Base-by-base conservation (phyloP, 2,888 invertebrate species). In the Xestia rhomboidea region DNA sequence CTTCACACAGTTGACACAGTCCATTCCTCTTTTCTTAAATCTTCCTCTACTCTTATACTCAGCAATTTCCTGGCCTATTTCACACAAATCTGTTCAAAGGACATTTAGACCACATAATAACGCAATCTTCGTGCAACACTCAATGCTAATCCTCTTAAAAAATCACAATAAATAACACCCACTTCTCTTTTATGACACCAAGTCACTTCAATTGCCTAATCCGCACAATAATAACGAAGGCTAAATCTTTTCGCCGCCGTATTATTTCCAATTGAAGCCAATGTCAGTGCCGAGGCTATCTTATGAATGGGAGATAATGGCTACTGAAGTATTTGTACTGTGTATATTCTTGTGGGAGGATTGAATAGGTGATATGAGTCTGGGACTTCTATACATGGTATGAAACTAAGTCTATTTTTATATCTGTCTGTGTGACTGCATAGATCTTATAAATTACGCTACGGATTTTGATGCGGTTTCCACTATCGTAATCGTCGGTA, bases 281-380 rank as follows among this genome's bases (percentile, higher is more conserved):
- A 91, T 92, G 92, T 92, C 92, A 92, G 75, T 91, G 89, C 85
- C 90, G 89, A 92, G 92, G 92, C 81, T 85, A 77, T 73, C 82
- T 71, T 75, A 79, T 69, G 82, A 88, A 84, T 86, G 81, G 80
- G 78, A 79, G 75, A 82, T 88, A 89, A 88, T 75, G 49, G 73
- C 74, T 80, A 38, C 77, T 30, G 44, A 84, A 77, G 70, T 76
- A 66, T 80, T 76, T 76, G 54, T 67, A 67, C 44, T 46, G 67
- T 49, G 57, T 54, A 24, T 66, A 72, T 27, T 15, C 46, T 67
- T 69, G 75, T 85, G 70, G 67, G 68, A 74, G 73, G 68, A 68
- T 77, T 76, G 49, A 49, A 57, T 79, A 57, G 44, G 34, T 1
- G 62, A 72, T 72, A 76, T 54, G 63, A 68, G 24, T 18, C 38